Conservation (phyloP, 1,140 invertebrate species). For the Drosophila ercepeae region DNA sequence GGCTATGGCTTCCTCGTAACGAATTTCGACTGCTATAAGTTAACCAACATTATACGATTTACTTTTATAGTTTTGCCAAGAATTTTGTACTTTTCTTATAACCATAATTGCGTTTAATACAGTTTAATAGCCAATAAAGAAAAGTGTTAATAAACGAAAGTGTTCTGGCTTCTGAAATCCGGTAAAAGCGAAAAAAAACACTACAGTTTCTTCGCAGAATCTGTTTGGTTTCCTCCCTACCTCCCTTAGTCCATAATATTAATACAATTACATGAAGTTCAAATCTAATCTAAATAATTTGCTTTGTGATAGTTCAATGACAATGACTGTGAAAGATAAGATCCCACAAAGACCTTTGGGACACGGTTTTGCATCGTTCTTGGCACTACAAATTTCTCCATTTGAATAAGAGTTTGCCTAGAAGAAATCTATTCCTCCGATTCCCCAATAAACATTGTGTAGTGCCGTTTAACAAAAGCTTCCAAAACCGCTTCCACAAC, state of each 20-base stretch:
- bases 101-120: background rate
- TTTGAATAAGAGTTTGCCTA: background rate
- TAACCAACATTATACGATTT: no score
- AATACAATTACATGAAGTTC: constrained; percentile 14
- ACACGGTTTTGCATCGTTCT: constrained; percentile 11
- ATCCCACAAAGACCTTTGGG: background rate
- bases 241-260: background rate
- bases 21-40: constrained; percentile 15
- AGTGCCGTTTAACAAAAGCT: constrained; percentile 46
- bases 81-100: background rate
- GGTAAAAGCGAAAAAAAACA: background rate
- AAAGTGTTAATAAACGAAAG: background rate
- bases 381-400: constrained; percentile 12
- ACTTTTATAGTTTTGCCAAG: no score
- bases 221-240: no score
- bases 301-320: constrained; percentile 41
- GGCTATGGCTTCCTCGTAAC: constrained; percentile 33
- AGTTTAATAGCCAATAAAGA: background rate
- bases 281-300: constrained; percentile 31
- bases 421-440: constrained; percentile 2
- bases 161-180: background rate
- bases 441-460: constrained; percentile 28
- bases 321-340: constrained; percentile 34
- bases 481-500: constrained; percentile 20
- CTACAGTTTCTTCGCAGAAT: no score